Percentiles rank a stretch among this genome's conserved stretches.
Evolutionary conservation across 2,888 invertebrate species (phyloP).

Genomic region (Mesorhabditis spiculigera): DNA sequence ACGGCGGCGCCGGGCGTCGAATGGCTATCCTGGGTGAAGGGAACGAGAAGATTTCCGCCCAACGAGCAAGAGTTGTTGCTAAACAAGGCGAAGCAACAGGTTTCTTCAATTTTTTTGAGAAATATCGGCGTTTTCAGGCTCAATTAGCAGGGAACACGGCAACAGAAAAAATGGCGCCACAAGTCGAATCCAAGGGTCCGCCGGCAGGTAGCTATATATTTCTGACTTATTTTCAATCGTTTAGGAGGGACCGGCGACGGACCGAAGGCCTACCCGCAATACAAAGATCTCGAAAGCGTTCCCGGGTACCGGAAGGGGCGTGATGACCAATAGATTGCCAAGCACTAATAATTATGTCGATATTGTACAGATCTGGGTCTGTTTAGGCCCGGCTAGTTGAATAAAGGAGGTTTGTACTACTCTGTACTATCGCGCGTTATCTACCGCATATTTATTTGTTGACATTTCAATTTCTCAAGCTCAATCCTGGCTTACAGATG

Average conservation of each 20-base stretch:
- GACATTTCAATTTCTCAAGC: no score
- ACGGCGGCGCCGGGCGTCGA: conserved; percentile 40
- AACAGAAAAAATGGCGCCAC: conserved; percentile 49
- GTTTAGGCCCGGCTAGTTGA: neutral
- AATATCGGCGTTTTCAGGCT: conserved; percentile 27
- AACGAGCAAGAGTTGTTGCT: conserved; percentile 48
- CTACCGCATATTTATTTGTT: neutral
- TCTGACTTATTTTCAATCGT: conserved; percentile 9
- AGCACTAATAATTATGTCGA: neutral
- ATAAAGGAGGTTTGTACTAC: neutral
- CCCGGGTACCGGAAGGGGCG: conserved; percentile 20
- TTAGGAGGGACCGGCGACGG: neutral
- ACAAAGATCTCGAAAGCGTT: conserved; percentile 40
- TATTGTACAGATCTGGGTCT: neutral
- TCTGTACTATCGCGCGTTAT: neutral
- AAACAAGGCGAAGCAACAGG: conserved; percentile 46
- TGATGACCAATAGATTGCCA: conserved; percentile 10
- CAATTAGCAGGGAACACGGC: conserved; percentile 42
- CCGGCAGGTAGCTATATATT: conserved; percentile 17
- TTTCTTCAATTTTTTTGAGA: conserved; percentile 14
- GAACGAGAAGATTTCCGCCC: conserved; percentile 51
- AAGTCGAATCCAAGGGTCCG: conserved; percentile 35
- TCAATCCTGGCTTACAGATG: conserved; percentile 6
- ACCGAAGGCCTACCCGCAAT: conserved; percentile 33
- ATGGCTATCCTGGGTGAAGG: conserved; percentile 53